phyloP scores from a whole-genome alignment of 2,888 invertebrate species.

The Pseudoips prasinana region DNA sequence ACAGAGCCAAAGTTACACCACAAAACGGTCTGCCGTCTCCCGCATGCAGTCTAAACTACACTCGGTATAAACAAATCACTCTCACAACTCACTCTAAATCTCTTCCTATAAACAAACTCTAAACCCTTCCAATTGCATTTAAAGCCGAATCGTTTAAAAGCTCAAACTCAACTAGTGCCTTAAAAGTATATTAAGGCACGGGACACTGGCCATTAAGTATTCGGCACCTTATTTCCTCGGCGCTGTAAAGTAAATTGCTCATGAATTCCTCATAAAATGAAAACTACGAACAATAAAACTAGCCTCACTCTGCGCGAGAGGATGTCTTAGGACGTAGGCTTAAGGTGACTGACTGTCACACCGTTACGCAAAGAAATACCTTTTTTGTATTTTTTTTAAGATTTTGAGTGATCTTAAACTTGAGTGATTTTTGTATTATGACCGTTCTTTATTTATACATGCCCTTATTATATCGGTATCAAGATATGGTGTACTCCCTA shows the following conservation, averaged over 20 bases:
- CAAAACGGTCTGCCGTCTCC: too few relatives aligned
- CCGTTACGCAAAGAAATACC: too few relatives aligned
- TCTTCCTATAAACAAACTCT: not conserved
- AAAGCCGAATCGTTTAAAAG: conserved; percentile 3
- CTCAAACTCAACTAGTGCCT: conserved; percentile 10
- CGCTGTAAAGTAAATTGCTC: conserved; percentile 42
- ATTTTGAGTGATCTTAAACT: too few relatives aligned
- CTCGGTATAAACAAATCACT: too few relatives aligned
- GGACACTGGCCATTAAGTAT: conserved; percentile 27
- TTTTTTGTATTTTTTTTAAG: too few relatives aligned
- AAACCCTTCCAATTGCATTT: not conserved
- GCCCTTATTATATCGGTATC: too few relatives aligned
- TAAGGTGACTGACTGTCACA: conserved; percentile 41
- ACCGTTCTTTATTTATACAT: too few relatives aligned
- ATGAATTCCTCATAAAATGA: conserved; percentile 55
- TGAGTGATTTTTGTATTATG: too few relatives aligned
- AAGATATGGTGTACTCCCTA: too few relatives aligned
- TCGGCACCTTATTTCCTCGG: conserved; percentile 33
- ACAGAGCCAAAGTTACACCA: too few relatives aligned
- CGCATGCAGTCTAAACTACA: too few relatives aligned
- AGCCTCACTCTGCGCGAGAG: conserved; percentile 50
- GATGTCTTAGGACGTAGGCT: conserved; percentile 57
- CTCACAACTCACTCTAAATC: not conserved
- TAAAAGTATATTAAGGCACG: conserved; percentile 12
- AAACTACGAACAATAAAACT: conserved; percentile 67